Percentiles rank a stretch among this genome's conserved stretches.
phyloP scores from a whole-genome alignment of 2,888 invertebrate species.

The Metopia argyrocephala region DNA sequence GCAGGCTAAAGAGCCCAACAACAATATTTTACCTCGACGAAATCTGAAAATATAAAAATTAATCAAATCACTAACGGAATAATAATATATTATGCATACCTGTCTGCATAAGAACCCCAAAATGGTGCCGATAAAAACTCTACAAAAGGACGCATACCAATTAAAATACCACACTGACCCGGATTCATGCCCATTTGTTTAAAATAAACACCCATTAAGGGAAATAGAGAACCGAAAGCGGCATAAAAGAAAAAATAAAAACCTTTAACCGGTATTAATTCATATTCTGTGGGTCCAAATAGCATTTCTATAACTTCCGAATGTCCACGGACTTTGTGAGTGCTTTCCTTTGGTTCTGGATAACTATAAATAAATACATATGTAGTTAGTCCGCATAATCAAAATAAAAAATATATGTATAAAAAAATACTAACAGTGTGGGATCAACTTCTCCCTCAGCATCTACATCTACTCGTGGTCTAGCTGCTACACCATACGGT shows the following conservation, averaged over 20 bases:
- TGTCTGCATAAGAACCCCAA: conserved; percentile 97
- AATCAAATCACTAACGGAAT: not conserved
- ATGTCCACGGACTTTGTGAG: conserved; percentile 92
- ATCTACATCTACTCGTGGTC: conserved; percentile 90
- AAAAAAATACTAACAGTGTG: conserved; percentile 80
- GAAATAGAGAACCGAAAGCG: conserved; percentile 98
- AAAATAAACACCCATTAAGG: conserved; percentile 99
- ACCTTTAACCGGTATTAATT: conserved; percentile 95
- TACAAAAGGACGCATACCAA: conserved; percentile 97
- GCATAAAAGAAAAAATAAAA: conserved; percentile 99
- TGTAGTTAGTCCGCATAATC: no score
- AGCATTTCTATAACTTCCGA: conserved; percentile 90
- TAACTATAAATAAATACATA: conserved; percentile 84
- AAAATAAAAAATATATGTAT: not conserved
- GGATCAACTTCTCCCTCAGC: conserved; percentile 93
- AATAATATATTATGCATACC: conserved; percentile 76
- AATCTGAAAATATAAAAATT: conserved; percentile 80
- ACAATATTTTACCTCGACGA: conserved; percentile 91
- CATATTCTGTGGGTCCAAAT: conserved; percentile 91
- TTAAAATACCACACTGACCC: conserved; percentile 94
- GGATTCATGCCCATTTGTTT: conserved; percentile 99
- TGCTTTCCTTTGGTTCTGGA: conserved; percentile 91
- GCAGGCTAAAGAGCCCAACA: conserved; percentile 93
- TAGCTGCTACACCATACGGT: conserved; percentile 73
- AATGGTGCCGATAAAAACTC: conserved; percentile 98